Conservation (phyloP, 23 tunicate species). For the Ciona savignyi region DNA sequence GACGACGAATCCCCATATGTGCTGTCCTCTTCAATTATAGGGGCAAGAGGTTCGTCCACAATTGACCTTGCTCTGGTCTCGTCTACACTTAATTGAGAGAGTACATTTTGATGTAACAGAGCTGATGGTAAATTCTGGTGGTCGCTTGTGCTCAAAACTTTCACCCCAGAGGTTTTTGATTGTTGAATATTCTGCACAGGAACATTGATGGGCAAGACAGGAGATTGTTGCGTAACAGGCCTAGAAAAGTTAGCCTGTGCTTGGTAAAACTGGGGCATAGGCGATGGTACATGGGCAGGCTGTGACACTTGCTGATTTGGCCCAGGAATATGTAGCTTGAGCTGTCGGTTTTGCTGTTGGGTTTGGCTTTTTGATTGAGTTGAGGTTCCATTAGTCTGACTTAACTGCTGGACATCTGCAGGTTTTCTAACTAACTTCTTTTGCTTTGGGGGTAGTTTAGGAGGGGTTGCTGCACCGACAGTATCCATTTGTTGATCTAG, state of each 20-base stretch:
- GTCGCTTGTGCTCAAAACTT: background rate
- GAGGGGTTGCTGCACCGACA: conserved; percentile 10
- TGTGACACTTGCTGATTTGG: background rate
- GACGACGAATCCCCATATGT: conserved; percentile 55
- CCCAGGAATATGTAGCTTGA: background rate
- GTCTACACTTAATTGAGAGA: conserved; percentile 17
- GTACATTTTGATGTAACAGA: background rate
- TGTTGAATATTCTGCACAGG: background rate
- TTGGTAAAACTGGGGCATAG: conserved; percentile 21
- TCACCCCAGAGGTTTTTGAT: background rate
- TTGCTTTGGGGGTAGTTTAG: conserved; percentile 74
- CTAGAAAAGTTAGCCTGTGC: background rate
- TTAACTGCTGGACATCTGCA: conserved; percentile 9
- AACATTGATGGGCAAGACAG: background rate
- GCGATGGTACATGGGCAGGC: conserved; percentile 20
- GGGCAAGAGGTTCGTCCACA: conserved; percentile 90
- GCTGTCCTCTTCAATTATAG: conserved; percentile 87
- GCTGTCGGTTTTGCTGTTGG: background rate
- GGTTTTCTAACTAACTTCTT: conserved; percentile 6
- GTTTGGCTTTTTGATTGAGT: background rate
- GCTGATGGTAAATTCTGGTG: background rate
- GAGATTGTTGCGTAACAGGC: background rate
- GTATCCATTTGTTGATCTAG: conserved; percentile 3
- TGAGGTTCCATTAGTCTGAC: background rate
- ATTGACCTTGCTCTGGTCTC: conserved; percentile 49